Evolutionary conservation across 2,888 invertebrate species (phyloP).

Genomic region (Portevinia maculata): DNA sequence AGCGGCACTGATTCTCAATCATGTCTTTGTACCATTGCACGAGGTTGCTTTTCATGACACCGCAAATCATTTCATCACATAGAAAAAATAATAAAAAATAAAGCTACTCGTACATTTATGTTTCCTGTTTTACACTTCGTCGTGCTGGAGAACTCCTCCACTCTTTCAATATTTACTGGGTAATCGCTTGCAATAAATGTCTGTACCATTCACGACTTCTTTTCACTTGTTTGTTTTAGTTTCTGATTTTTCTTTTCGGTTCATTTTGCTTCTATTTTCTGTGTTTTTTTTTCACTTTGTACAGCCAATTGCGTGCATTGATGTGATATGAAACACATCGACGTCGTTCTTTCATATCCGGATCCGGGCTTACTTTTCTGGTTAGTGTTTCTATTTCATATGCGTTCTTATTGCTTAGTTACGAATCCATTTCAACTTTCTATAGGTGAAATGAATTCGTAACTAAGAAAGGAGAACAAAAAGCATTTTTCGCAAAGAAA

Average conservation of each 20-base stretch:
- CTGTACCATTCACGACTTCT: constrained; percentile 50
- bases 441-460: background rate
- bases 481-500: constrained; percentile 37
- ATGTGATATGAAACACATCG: constrained; percentile 48
- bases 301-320: constrained; percentile 71
- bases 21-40: constrained; percentile 47
- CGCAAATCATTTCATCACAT: constrained; percentile 41
- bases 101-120: constrained; percentile 46
- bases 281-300: constrained; percentile 35
- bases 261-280: constrained; percentile 13
- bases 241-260: constrained; percentile 42
- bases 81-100: background rate
- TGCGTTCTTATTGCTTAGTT: constrained; percentile 51
- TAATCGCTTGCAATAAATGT: constrained; percentile 62
- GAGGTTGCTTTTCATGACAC: constrained; percentile 64
- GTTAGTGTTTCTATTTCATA: constrained; percentile 29
- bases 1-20: constrained; percentile 49
- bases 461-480: constrained; percentile 1
- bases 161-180: constrained; percentile 8
- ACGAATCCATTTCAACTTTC: constrained; percentile 34
- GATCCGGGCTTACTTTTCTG: constrained; percentile 11
- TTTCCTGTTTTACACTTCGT: constrained; percentile 33
- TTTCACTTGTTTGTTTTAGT: constrained; percentile 36
- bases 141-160: background rate
- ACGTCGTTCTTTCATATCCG: constrained; percentile 52